Evolutionary conservation across 2,113 vertebrate genomes (phyloP), one percentile per base, ranked within the genome.

Genomic region (Forbesichthys papilliferus): DNA sequence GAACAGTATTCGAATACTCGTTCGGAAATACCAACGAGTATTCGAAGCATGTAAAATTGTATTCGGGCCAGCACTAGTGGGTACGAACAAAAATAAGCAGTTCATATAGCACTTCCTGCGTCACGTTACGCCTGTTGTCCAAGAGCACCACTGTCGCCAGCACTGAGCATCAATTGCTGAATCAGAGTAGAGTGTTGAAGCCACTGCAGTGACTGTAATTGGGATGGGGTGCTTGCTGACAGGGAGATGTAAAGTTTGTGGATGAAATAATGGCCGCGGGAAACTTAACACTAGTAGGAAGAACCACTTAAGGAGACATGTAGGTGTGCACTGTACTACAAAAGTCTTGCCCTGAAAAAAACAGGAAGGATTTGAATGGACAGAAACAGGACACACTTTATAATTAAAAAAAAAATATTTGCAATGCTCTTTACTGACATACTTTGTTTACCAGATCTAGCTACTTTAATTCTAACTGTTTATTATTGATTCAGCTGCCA

Each of bases 131-230:
- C 27, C 27, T 27, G 27, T 42, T 42, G 36, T 80, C 75, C 59
- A 60, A 63, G 61, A 79, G 53, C 48, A 48, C 49, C 61, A 61
- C 46, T 62, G 74, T 62, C 75, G 79, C 77, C 27, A 27, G 2
- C 27, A 82, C 66, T 64, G n/a, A 62, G 74, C 74, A 76, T 84
- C 88, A 85, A 88, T 83, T 87, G 83, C 78, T 84, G 83, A 86
- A 86, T 87, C 79, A 82, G 74, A 84, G 72, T 78, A 66, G 52
- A 73, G 71, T 68, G 67, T 71, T 69, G 71, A 71, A 57, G 54
- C 69, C 66, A 73, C 79, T 83, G 83, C 83, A 73, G 85, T 69
- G 74, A 65, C 68, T 78, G 81, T 88, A 90, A 91, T 88, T 89
- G 84, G 80, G 62, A 81, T 20, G 52, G 58, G 66, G 83, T 70